These are phyloP conservation scores for Helostoma temminkii DNA, from an alignment of 2,797 vertebrate genomes.

Conservation along the genomic window DNA sequence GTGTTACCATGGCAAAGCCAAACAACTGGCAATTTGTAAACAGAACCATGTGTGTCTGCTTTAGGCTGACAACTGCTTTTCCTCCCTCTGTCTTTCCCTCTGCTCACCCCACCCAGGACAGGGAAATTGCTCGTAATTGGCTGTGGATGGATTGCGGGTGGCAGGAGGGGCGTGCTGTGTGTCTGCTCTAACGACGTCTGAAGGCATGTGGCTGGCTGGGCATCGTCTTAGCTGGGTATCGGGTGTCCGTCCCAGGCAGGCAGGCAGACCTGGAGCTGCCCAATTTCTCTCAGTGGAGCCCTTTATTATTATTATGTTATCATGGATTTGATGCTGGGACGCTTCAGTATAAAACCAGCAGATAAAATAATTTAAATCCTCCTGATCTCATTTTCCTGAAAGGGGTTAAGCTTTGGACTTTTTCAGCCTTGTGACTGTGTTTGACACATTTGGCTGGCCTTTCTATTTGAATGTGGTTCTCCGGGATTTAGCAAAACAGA, in stretches of 20 bases:
- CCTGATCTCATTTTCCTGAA: slow-evolving; percentile 68
- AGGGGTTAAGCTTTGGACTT: slow-evolving; percentile 27
- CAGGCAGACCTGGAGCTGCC: slow-evolving; percentile 59
- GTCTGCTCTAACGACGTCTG: slow-evolving; percentile 81
- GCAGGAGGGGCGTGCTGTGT: slow-evolving; percentile 79
- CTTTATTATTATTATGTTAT: slow-evolving; percentile 58
- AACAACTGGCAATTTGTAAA: slow-evolving; percentile 77
- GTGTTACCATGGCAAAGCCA: slow-evolving; percentile 67
- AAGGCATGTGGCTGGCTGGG: slow-evolving; percentile 77
- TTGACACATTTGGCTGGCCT: slow-evolving; percentile 23
- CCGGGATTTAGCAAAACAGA: slow-evolving; percentile 27
- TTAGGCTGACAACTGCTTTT: slow-evolving; percentile 73
- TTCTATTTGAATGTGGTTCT: slow-evolving; percentile 8
- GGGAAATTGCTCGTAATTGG: slow-evolving; percentile 83
- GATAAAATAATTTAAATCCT: slow-evolving; percentile 60
- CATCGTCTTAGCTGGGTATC: slow-evolving; percentile 72
- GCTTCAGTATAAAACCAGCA: slow-evolving; percentile 33
- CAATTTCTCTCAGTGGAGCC: slow-evolving; percentile 59
- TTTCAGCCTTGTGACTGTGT: slow-evolving; percentile 20
- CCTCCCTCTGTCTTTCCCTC: slow-evolving; percentile 45
- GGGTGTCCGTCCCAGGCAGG: slow-evolving; percentile 64
- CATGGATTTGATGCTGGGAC: slow-evolving; percentile 40
- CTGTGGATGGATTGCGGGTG: slow-evolving; percentile 81
- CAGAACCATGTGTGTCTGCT: slow-evolving; percentile 80
- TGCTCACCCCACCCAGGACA: slow-evolving; percentile 75